Evolutionary conservation across 2,888 invertebrate genomes (phyloP).

Genomic region (Abrostola triplasia): DNA sequence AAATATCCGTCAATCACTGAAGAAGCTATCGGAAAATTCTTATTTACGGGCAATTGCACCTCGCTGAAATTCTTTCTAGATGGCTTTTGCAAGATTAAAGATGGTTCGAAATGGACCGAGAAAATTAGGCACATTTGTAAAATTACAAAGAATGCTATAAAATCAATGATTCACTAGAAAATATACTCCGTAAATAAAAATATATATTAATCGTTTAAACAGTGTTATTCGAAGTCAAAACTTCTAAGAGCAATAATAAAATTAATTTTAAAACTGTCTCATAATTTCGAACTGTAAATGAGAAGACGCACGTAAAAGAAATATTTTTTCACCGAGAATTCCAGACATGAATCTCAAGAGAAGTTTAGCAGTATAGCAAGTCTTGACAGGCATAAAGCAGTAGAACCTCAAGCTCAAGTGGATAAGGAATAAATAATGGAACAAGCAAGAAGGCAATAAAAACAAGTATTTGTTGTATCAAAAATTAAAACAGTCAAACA

Average conservation of each 20-base stretch:
- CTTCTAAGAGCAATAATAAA: conserved; percentile 29
- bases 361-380: too few species aligned
- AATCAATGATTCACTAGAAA: not conserved
- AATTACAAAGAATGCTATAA: not conserved
- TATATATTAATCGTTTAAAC: not conserved
- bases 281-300: conserved; percentile 9
- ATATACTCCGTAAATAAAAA: not conserved
- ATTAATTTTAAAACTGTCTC: conserved; percentile 31
- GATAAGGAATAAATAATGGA: too few species aligned
- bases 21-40: conserved; percentile 55
- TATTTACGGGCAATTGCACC: conserved; percentile 50
- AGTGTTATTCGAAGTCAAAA: not conserved
- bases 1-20: conserved; percentile 48
- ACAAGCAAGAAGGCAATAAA: not conserved
- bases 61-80: conserved; percentile 27
- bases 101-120: conserved; percentile 20
- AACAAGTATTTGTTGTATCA: not conserved
- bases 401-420: too few species aligned
- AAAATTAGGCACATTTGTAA: conserved; percentile 10
- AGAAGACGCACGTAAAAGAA: too few species aligned
- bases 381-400: too few species aligned
- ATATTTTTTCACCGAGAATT: too few species aligned
- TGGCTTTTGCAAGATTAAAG: conserved; percentile 29
- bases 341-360: too few species aligned
- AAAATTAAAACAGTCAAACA: not conserved